These are phyloP conservation scores for Palaemon carinicauda DNA, from an alignment of 1,140 invertebrate genomes.

Conservation along the genomic window DNA sequence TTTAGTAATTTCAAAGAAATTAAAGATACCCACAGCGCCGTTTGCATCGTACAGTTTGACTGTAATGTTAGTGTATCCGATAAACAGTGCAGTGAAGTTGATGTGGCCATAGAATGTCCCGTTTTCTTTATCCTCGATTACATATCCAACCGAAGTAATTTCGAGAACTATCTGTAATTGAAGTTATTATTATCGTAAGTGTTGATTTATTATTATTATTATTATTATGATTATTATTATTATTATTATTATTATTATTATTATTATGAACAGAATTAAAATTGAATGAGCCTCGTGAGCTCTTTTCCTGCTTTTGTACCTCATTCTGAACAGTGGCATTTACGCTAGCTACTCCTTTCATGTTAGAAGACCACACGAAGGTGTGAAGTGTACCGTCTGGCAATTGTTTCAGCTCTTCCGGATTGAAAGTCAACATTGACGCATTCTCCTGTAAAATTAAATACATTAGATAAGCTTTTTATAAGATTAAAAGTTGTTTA, in stretches of 20 bases:
- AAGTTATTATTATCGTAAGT: too few relatives aligned
- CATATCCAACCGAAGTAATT: neutral
- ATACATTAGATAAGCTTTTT: too few relatives aligned
- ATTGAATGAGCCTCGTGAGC: too few relatives aligned
- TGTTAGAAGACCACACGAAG: neutral
- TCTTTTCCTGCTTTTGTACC: neutral
- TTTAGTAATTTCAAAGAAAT: neutral
- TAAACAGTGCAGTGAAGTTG: slow-evolving; percentile 29
- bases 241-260: too few relatives aligned
- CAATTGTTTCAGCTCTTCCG: neutral
- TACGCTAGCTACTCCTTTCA: slow-evolving; percentile 7
- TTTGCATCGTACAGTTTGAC: neutral
- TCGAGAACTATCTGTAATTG: neutral
- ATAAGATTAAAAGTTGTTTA: too few relatives aligned
- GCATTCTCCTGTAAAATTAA: too few relatives aligned
- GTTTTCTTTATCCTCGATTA: slow-evolving; percentile 7
- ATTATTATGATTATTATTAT: too few relatives aligned
- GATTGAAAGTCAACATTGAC: neutral
- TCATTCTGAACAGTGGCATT: slow-evolving; percentile 10
- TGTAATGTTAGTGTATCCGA: slow-evolving; percentile 34
- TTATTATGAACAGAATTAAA: too few relatives aligned
- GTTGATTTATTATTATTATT: too few relatives aligned
- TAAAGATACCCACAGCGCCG: neutral
- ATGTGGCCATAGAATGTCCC: slow-evolving; percentile 11
- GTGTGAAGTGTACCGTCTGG: neutral